Evolutionary conservation across 2,888 invertebrate species (phyloP), one percentile per base, ranked within the genome.

Genomic region (Parascotia fuliginaria): DNA sequence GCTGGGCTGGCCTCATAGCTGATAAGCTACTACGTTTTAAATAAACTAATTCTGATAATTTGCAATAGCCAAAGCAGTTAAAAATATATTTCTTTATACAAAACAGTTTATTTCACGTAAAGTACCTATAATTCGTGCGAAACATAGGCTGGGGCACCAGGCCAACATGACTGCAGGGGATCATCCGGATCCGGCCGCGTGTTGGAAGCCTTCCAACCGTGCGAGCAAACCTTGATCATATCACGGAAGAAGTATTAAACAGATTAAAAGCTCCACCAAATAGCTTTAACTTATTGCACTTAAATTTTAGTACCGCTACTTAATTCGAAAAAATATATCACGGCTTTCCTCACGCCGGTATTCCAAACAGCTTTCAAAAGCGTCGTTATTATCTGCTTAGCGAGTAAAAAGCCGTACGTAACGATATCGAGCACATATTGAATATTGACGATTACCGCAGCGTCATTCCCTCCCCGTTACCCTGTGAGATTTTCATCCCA

Each of bases 131-230:
- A 54, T 55, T 56, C 51, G 44, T 29, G 42, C 50, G 42, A 44
- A 52, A 49, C 55, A 55, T 34, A 52, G 33, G 27, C 44, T 42
- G 41, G 52, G 60, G 60, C 59, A 71, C 62, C 54, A 66, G 65
- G 70, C 48, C 65, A 55, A 48, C 68, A 73, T 68, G 47, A 47
- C 60, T 63, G 65, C 57, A 59, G 61, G 55, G 61, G 65, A 62
- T 65, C 49, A 65, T 58, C 58, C 55, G 62, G 60, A 62, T 64
- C 39, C 53, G 31, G 38, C 33, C 50, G 9, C 58, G 42, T 54
- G 50, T 59, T 75, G 75, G 75, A 70, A 60, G 36, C 27, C 42
- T 56, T 75, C 75, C 77, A 75, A 70, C 42, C 51, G 31, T 40
- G 45, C 54, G 28, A 31, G 36, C 29, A 16, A 55, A 42, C 39